Conservation (phyloP, 2,888 invertebrate species). For the Tanypteryx hageni region DNA sequence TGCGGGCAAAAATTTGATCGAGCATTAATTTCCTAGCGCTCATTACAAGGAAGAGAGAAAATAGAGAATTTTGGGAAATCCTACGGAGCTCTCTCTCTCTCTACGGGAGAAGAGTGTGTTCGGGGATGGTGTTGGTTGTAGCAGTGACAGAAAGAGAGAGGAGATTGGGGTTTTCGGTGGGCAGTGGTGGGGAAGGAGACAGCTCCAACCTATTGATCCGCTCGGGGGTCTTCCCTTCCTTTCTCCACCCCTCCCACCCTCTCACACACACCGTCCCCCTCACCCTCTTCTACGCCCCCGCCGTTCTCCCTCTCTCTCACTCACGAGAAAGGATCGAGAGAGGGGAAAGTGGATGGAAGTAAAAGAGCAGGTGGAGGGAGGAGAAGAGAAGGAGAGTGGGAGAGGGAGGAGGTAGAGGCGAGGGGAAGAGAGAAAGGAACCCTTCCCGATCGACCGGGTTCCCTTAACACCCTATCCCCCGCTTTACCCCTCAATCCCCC, state of each 20-base stretch:
- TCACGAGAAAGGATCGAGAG: not conserved
- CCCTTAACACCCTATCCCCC: constrained; percentile 12
- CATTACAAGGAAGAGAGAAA: too few species aligned
- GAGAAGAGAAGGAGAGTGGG: too few species aligned
- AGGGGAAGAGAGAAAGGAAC: not conserved
- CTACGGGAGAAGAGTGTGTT: too few species aligned
- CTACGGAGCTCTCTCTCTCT: too few species aligned
- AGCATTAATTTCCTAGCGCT: too few species aligned
- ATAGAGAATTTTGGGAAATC: too few species aligned
- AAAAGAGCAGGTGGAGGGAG: too few species aligned
- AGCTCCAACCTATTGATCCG: constrained; percentile 60
- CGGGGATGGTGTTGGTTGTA: not conserved
- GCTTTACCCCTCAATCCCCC: not conserved
- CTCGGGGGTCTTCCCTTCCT: constrained; percentile 1
- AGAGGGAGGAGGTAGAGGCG: not conserved
- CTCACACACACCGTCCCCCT: not conserved
- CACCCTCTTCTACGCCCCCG: not conserved
- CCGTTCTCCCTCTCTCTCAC: not conserved
- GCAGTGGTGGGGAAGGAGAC: constrained; percentile 37
- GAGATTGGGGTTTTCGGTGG: not conserved
- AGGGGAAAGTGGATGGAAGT: not conserved
- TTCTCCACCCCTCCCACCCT: not conserved
- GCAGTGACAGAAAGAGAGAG: not conserved
- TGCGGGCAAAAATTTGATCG: too few species aligned
- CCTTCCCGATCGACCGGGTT: constrained; percentile 50